A percentile compares a stretch with the other conserved stretches of the same genome.
Evolutionary conservation across 2,888 invertebrate genomes (phyloP).

Genomic region (Gymnosoma rotundatum): DNA sequence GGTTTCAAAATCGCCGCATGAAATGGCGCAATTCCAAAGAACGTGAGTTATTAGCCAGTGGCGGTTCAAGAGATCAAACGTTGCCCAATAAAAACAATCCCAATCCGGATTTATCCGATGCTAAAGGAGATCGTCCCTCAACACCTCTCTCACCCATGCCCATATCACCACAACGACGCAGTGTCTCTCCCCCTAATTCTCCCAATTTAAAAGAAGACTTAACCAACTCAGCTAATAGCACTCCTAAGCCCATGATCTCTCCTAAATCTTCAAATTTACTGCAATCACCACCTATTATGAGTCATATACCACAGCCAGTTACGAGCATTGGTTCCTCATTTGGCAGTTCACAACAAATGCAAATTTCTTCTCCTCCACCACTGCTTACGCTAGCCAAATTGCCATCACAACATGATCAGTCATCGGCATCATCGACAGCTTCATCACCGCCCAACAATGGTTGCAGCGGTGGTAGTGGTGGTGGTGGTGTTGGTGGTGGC

Average conservation of each 20-base stretch:
- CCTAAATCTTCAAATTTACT: conserved; percentile 59
- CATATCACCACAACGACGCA: conserved; percentile 75
- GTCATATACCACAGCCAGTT: conserved; percentile 74
- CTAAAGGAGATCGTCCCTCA: conserved; percentile 89
- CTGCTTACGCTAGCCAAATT: conserved; percentile 76
- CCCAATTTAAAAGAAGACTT: conserved; percentile 67
- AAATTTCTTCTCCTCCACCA: conserved; percentile 78
- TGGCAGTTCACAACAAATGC: conserved; percentile 73
- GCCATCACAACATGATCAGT: conserved; percentile 75
- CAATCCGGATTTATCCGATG: conserved; percentile 96
- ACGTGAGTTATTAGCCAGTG: conserved; percentile 94
- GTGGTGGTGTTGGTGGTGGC: conserved; percentile 57
- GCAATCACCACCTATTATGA: conserved; percentile 73
- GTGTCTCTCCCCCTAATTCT: conserved; percentile 73
- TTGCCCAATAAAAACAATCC: conserved; percentile 98
- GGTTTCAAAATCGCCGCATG: conserved; percentile 99
- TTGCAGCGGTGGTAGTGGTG: conserved; percentile 55
- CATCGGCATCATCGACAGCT: conserved; percentile 76
- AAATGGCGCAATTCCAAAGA: conserved; percentile 99
- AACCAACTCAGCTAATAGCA: conserved; percentile 52
- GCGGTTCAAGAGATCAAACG: conserved; percentile 97
- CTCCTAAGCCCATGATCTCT: conserved; percentile 57
- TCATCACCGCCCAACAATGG: conserved; percentile 75
- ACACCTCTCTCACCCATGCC: conserved; percentile 82
- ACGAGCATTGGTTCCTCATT: conserved; percentile 73